Evolutionary conservation across 2,888 invertebrate genomes (phyloP), one percentile per base, ranked within the genome.

Genomic region (Napeogenes sylphis): DNA sequence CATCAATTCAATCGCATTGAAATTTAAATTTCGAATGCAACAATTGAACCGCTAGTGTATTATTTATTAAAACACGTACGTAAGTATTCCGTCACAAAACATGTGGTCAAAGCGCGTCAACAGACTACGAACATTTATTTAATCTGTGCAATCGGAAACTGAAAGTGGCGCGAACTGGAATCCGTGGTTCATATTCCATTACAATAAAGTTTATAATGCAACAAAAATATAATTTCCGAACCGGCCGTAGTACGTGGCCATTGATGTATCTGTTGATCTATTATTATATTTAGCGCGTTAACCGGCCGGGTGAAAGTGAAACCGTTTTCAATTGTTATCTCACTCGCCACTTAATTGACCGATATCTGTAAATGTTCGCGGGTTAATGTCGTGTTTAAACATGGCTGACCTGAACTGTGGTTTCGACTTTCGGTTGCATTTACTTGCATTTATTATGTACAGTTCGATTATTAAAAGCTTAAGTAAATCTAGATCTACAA

Each of bases 281-380:
- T 88, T 88, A 86, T 86, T 89, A 89, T 90, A 90, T 90, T 89
- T 89, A 88, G 86, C 80, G 80, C 78, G 78, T 80, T 81, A 80
- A 76, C 75, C 75, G 80, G 75, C 77, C 76, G 80, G 74, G 66
- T 76, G 88, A 89, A 87, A 90, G 88, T 73, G 87, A 88, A 87
- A 87, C 82, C 83, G 81, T 79, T 85, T 84, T 80, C 87, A 84
- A 87, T 87, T 87, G 88, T 87, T 87, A 87, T 87, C 86, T 80
- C 83, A 77, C 79, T 74, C 80, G 76, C 61, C 71, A 70, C 74
- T 74, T 77, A 78, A 78, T 78, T 79, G 88, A 83, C 87, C 87
- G 87, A 87, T 86, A 89, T 89, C 87, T 85, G 89, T 87, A 85
- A 87, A 86, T 80, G 81, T 72, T 68, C 71, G 70, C 73, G 69